Percentiles rank a stretch among this genome's conserved stretches.
Evolutionary conservation across 1,140 invertebrate species (phyloP).

Genomic region (Trachymyrmex septentrionalis): DNA sequence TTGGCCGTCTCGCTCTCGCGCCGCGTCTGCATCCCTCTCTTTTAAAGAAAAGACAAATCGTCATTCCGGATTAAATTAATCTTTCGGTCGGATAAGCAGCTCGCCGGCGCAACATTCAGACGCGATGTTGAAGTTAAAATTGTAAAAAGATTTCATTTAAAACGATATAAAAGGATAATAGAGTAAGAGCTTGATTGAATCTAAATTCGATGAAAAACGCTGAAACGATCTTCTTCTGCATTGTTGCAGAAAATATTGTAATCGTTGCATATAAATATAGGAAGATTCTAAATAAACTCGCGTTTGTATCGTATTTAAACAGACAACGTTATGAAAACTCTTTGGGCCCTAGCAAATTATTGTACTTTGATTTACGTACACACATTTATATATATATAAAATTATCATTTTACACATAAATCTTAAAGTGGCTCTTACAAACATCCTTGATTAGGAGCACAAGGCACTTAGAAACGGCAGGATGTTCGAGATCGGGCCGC

Average conservation of each 20-base stretch:
- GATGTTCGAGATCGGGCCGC: slow-evolving; percentile 64
- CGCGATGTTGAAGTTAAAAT: slow-evolving; percentile 46
- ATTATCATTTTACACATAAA: slow-evolving; percentile 22
- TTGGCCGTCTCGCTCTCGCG: slow-evolving; percentile 51
- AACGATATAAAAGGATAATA: slow-evolving; percentile 11
- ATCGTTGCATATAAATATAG: background rate
- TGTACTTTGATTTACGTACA: background rate
- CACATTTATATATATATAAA: background rate
- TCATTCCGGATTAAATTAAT: slow-evolving; percentile 62
- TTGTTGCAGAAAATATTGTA: background rate
- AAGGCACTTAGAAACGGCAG: slow-evolving; percentile 45
- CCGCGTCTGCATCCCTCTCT: slow-evolving; percentile 46
- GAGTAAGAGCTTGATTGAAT: slow-evolving; percentile 22
- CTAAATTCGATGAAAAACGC: slow-evolving; percentile 16
- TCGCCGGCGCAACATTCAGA: slow-evolving; percentile 22
- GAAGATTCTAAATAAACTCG: background rate
- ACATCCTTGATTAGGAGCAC: slow-evolving; percentile 52
- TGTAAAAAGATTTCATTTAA: slow-evolving; percentile 44
- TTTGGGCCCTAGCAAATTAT: background rate
- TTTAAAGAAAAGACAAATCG: slow-evolving; percentile 59
- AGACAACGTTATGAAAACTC: too few relatives aligned
- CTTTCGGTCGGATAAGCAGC: slow-evolving; percentile 47
- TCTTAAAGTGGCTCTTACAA: slow-evolving; percentile 5
- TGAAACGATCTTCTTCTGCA: background rate
- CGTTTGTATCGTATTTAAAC: background rate